Base-by-base conservation (phyloP, 2,113 vertebrate species). In the Paracanthobrama guichenoti region DNA sequence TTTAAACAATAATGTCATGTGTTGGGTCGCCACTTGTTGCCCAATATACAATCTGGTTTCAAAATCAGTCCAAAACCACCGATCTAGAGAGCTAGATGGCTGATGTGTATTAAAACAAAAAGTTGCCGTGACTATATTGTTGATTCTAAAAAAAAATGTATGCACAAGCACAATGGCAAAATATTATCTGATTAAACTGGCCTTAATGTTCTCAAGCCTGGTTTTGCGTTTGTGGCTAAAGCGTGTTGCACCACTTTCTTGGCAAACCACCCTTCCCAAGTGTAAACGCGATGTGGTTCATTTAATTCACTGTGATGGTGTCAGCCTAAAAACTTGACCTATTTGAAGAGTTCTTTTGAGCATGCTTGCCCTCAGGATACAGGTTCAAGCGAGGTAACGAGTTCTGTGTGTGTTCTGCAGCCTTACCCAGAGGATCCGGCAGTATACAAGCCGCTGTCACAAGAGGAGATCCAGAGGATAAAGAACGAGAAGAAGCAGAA, bases 401-500 rank as follows among this genome's bases (percentile, higher is more conserved):
- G 6, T 55, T 60, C 13, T 67, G 16, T 82, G 66, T 81, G 64
- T 86, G 80, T 87, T 67, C 55, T 89, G 44, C 83, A 99, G 98
- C 98, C 98, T 86, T 99, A 99, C 93, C 97, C 98, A 92, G 98
- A 99, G 94, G 97, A 99, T 91, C 98, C 98, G 80, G 98, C 98
- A 90, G 97, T 99, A 86, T 99, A 99, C 94, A 99, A 99, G 95
- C 98, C 98, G 90, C 96, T 99, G 85, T 99, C 97, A 94, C 97
- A 98, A 92, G 98, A 99, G 93, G 98, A 99, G 91, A 95, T 99
- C 90, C 98, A 98, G 91, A 98, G 98, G 95, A 99, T 99, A 98
- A 99, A 99, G 93, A 99, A 98, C 73, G 98, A 99, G 93, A 99
- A 99, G 93, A 99, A 99, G 92, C 98, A 99, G 91, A 99, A 99